Conservation (phyloP, 2,797 vertebrate genomes). For the Myotis planiceps region DNA sequence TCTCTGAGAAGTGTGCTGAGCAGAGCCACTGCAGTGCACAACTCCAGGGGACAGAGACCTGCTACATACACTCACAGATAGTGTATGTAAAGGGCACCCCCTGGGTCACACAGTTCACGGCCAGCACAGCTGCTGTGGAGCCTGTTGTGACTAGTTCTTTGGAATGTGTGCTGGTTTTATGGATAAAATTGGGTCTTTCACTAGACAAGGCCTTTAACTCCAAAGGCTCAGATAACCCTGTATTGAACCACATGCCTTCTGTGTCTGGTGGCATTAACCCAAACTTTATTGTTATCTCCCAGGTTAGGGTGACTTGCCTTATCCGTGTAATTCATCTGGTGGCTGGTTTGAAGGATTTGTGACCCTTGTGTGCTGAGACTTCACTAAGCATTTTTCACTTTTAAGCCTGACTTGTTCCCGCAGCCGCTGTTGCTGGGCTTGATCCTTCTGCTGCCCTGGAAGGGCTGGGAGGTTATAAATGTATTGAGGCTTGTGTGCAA, state of each 20-base stretch:
- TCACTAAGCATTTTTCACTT: not conserved
- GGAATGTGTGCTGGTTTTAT: not conserved
- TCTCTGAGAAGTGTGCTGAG: not conserved
- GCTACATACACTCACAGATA: no score
- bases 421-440: not conserved
- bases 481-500: not conserved
- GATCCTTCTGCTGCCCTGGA: not conserved
- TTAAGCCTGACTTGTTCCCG: not conserved
- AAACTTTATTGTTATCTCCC: not conserved
- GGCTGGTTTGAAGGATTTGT: slow-evolving; percentile 4
- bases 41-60: not conserved
- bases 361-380: not conserved
- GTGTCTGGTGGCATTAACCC: not conserved
- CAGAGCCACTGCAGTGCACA: not conserved
- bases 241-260: not conserved
- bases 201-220: not conserved
- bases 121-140: not conserved
- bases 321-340: not conserved
- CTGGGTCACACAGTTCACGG: not conserved
- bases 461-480: not conserved
- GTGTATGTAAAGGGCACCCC: not conserved
- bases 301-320: not conserved
- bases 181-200: not conserved
- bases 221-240: not conserved
- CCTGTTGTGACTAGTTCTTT: not conserved